Percentiles rank a stretch among this genome's conserved stretches.
Evolutionary conservation across 2,797 vertebrate genomes (phyloP).

Genomic region (Anguilla marmorata): DNA sequence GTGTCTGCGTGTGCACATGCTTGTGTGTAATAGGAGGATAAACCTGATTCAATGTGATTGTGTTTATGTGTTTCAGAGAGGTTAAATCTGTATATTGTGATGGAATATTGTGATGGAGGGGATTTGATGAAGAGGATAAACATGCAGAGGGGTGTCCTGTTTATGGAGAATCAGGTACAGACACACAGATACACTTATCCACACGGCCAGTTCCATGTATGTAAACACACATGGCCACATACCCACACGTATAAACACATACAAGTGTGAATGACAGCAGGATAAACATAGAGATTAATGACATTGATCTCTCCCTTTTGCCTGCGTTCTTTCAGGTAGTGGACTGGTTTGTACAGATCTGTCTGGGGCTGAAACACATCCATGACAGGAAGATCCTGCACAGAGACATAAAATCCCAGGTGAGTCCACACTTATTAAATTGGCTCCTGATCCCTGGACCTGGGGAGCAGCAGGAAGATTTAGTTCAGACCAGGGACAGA

Average conservation of each 20-base stretch:
- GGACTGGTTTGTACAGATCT: slow-evolving; percentile 91
- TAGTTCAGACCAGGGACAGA: not conserved
- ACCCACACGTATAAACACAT: not conserved
- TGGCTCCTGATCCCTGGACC: not conserved
- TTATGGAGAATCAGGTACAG: slow-evolving; percentile 84
- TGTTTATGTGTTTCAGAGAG: slow-evolving; percentile 67
- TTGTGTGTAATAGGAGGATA: not conserved
- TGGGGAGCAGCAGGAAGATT: not conserved
- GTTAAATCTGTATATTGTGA: slow-evolving; percentile 82
- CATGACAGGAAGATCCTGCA: slow-evolving; percentile 91
- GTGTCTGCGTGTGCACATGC: not conserved
- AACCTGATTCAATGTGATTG: slow-evolving; percentile 1
- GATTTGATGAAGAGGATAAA: slow-evolving; percentile 86
- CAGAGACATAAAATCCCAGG: slow-evolving; percentile 91
- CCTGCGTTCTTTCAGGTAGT: slow-evolving; percentile 72
- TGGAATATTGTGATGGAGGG: slow-evolving; percentile 92
- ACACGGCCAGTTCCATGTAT: not conserved
- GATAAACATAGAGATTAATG: not conserved
- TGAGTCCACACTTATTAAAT: slow-evolving; percentile 50
- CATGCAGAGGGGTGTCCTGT: slow-evolving; percentile 78
- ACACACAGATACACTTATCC: slow-evolving; percentile 13
- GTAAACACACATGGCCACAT: slow-evolving; percentile 10
- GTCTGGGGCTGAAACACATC: slow-evolving; percentile 90
- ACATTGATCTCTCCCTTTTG: not conserved
- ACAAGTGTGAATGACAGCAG: not conserved